Evolutionary conservation across 2,113 vertebrate species (phyloP).

Genomic region (Alexandromys fortis): DNA sequence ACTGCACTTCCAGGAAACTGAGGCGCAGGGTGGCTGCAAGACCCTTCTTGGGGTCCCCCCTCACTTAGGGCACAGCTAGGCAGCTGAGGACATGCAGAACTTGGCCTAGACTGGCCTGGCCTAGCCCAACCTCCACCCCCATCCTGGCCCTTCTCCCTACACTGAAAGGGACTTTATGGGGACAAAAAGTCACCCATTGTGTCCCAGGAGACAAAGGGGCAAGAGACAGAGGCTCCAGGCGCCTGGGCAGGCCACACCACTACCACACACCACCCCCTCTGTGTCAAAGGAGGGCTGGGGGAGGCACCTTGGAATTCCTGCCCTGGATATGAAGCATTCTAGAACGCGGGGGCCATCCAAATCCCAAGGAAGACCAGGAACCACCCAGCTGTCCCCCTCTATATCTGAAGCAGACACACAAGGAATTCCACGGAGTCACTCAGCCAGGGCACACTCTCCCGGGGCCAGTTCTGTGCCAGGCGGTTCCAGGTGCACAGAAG

Average conservation of each 20-base stretch:
- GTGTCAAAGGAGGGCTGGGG: background rate
- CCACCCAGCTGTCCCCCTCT: rapidly evolving
- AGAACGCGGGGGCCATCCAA: background rate
- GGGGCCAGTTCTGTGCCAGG: background rate
- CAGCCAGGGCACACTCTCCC: background rate
- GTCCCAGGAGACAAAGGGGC: constrained; percentile 67
- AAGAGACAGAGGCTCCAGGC: constrained; percentile 74
- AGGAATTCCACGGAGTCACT: background rate
- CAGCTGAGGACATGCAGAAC: constrained; percentile 60
- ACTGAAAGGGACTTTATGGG: constrained; percentile 70
- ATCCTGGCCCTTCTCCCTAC: constrained; percentile 62
- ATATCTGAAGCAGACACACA: background rate
- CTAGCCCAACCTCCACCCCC: constrained; percentile 41
- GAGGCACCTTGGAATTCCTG: constrained; percentile 43
- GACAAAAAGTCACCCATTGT: constrained; percentile 85
- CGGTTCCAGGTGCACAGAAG: background rate
- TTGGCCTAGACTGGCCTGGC: constrained; percentile 59
- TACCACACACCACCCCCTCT: background rate
- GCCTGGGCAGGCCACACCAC: constrained; percentile 30
- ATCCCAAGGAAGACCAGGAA: background rate
- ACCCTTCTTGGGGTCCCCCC: background rate
- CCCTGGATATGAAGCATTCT: rapidly evolving
- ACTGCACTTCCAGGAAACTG: background rate
- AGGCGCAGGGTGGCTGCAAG: background rate
- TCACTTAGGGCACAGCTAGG: constrained; percentile 41